Conservation (phyloP, 1,140 invertebrate species). For the Zaprionus lachaisei region DNA sequence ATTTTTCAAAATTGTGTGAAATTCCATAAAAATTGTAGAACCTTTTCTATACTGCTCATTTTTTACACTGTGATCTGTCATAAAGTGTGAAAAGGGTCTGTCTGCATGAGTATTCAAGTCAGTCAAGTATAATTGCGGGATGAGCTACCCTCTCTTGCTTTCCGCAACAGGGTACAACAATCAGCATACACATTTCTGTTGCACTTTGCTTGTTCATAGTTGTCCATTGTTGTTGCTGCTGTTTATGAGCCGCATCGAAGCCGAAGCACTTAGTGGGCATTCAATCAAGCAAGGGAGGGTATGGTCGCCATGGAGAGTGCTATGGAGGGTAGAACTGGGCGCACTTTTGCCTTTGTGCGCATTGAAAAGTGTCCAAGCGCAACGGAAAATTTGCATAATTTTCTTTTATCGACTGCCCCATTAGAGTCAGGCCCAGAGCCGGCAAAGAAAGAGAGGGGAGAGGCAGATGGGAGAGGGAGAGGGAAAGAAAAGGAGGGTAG, state of each 20-base stretch:
- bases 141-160: background rate
- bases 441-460: background rate
- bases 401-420: constrained; percentile 52
- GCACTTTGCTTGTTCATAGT: constrained; percentile 36
- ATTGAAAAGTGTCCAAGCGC: constrained; percentile 72
- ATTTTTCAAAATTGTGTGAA: background rate
- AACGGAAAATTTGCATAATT: constrained; percentile 76
- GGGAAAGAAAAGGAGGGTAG: constrained; percentile 3
- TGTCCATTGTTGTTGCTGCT: constrained; percentile 27
- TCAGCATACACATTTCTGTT: constrained; percentile 36
- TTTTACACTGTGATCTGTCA: background rate
- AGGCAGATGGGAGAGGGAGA: background rate
- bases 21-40: background rate
- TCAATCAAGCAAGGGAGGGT: constrained; percentile 57
- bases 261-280: constrained; percentile 69
- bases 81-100: too few species aligned
- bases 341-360: background rate
- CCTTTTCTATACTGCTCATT: background rate
- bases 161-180: constrained; percentile 12
- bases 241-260: constrained; percentile 46
- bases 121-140: background rate
- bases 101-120: too few species aligned
- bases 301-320: background rate
- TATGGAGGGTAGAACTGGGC: constrained; percentile 3
- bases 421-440: constrained; percentile 32